Evolutionary conservation across 2,888 invertebrate genomes (phyloP), one percentile per base, ranked within the genome.

Genomic region (Nemoura dubitans): DNA sequence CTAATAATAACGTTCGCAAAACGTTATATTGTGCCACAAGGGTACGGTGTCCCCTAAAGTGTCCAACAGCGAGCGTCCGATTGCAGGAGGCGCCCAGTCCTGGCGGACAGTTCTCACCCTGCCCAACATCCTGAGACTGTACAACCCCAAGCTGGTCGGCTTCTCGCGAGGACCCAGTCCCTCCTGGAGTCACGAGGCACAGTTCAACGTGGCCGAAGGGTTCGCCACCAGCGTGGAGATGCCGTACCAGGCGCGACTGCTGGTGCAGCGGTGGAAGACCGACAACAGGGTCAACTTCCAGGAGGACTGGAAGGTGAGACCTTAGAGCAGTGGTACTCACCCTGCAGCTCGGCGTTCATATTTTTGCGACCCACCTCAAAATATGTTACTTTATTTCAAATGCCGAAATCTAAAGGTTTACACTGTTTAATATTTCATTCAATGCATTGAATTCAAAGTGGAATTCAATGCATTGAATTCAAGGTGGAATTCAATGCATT

Each of bases 81-180:
- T 59, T 59, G 16, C 30, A 81, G 81, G 81, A 30, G 96, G 96
- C 0, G 94, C 95, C 90, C 93, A 93, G 16, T 93, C 94, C 0
- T 96, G 96, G 96, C 93, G 95, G 26, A 93, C 94, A 90, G 95
- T 92, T 90, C 91, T 96, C 80, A 96, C 96, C 0, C 90, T 96
- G 43, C 96, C 96, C 0, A 96, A 96, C 90, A 94, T 96, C 89
- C 91, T 96, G 84, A 94, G 95, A 92, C 94, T 95, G 91, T 96
- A 94, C 92, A 96, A 96, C 90, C 94, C 95, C 0, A 92, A 93
- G 86, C 89, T 96, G 86, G 93, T 93, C 0, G 96, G 96, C 0
- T 96, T 94, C 90, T 95, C 96, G 26, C 94, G 94, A 0, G 96
- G 96, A 86, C 95, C 95, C 0, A 96, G 95, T 0, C 95, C 95